Conservation (phyloP, 2,797 vertebrate genomes). For the Eulemur mongoz region DNA sequence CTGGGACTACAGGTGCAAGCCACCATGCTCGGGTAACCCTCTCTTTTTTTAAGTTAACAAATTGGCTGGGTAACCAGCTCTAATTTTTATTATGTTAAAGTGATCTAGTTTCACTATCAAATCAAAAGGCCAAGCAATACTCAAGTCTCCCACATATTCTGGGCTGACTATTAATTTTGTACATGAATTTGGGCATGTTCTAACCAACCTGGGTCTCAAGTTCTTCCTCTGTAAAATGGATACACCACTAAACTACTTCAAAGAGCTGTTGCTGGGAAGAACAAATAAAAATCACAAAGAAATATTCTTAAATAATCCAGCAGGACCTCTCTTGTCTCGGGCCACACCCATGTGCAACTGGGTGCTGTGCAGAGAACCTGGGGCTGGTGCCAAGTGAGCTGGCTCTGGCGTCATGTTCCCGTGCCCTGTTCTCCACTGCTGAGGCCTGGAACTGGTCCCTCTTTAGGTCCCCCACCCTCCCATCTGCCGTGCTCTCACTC, state of each 20-base stretch:
- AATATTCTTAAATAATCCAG: not conserved
- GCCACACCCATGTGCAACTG: not conserved
- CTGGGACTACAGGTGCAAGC: not conserved
- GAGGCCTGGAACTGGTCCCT: not conserved
- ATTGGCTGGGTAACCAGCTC: not conserved
- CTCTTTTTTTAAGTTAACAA: not conserved
- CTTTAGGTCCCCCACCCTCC: not conserved
- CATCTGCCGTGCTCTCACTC: not conserved
- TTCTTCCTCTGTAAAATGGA: slow-evolving; percentile 48
- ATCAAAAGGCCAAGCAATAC: not conserved
- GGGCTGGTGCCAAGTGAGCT: not conserved
- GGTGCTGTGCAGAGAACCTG: too few relatives aligned
- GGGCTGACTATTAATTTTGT: not conserved
- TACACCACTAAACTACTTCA: not conserved
- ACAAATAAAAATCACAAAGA: not conserved
- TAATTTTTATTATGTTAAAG: not conserved
- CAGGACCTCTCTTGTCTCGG: not conserved
- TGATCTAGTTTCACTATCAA: not conserved
- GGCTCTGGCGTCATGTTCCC: not conserved
- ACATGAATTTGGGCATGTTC: not conserved
- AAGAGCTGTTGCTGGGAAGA: slow-evolving; percentile 18
- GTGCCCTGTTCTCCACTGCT: not conserved
- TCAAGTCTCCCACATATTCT: not conserved
- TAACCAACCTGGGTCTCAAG: not conserved
- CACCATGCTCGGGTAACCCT: rapidly evolving